phyloP scores from a whole-genome alignment of 1,140 invertebrate species.

The Polyergus mexicanus region DNA sequence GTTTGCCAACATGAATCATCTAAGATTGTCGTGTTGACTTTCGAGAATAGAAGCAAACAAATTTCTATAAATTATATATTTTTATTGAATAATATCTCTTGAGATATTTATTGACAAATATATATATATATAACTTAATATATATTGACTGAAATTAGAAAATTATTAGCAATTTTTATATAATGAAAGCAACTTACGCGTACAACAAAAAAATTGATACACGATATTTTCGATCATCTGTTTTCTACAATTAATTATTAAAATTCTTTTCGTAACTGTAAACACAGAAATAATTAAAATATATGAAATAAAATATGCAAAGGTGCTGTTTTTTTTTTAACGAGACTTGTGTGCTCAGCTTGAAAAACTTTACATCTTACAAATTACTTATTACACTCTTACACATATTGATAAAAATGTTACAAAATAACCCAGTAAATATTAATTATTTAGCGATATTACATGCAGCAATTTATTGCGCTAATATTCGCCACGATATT shows the following conservation, averaged over 20 bases:
- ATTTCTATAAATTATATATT: too few species aligned
- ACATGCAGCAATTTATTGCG: constrained; percentile 6
- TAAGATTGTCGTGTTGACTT: constrained; percentile 47
- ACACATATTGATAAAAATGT: constrained; percentile 26
- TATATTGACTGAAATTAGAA: too few species aligned
- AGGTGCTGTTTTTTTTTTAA: constrained; percentile 66
- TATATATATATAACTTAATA: too few species aligned
- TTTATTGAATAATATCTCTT: too few species aligned
- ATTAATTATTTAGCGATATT: not conserved
- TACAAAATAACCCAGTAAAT: not conserved
- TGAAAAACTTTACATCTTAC: constrained; percentile 7
- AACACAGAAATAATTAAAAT: constrained; percentile 67
- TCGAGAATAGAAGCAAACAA: not conserved
- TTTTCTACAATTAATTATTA: not conserved
- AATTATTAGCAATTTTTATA: too few species aligned
- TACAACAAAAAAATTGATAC: too few species aligned
- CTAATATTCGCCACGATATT: constrained; percentile 43
- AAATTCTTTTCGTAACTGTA: constrained; percentile 12
- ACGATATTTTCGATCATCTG: too few species aligned
- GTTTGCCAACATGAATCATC: constrained; percentile 58
- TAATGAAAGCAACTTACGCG: too few species aligned
- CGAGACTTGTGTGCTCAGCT: constrained; percentile 39
- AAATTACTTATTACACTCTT: constrained; percentile 11
- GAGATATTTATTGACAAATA: too few species aligned
- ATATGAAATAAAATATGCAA: not conserved